These are phyloP conservation scores for Hirtodrosophila alboralis DNA, from an alignment of 2,888 invertebrate genomes.

Conservation along the genomic window DNA sequence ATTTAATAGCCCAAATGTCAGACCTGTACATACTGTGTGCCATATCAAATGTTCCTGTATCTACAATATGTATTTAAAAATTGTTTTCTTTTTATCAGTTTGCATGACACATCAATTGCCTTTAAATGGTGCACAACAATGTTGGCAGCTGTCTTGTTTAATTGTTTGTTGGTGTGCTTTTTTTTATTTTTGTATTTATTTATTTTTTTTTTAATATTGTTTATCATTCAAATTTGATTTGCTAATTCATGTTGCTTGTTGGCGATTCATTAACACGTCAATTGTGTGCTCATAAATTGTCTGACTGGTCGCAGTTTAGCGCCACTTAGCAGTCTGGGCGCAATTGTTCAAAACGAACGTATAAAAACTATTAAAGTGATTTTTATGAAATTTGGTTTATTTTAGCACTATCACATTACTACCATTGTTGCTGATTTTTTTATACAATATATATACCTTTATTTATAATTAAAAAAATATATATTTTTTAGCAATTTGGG, in stretches of 20 bases:
- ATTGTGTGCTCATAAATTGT: slow-evolving; percentile 48
- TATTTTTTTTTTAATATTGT: slow-evolving; percentile 20
- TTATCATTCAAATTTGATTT: slow-evolving; percentile 69
- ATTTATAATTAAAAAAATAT: slow-evolving; percentile 13
- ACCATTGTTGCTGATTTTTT: slow-evolving; percentile 1
- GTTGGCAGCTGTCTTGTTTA: slow-evolving; percentile 28
- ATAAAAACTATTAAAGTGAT: slow-evolving; percentile 29
- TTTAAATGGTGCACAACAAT: slow-evolving; percentile 32
- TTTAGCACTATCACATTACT: slow-evolving; percentile 11
- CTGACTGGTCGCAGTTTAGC: slow-evolving; percentile 47
- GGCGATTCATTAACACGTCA: slow-evolving; percentile 63
- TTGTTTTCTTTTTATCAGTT: slow-evolving; percentile 35
- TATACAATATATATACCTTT: too few relatives aligned
- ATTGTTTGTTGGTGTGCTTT: slow-evolving; percentile 3
- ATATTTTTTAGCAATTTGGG: slow-evolving; percentile 16
- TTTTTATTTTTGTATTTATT: slow-evolving; percentile 4
- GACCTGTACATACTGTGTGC: slow-evolving; percentile 2
- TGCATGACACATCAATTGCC: slow-evolving; percentile 43
- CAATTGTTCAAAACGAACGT: slow-evolving; percentile 34
- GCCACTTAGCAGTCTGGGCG: slow-evolving; percentile 46
- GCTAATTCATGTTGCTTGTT: slow-evolving; percentile 64
- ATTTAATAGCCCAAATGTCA: slow-evolving; percentile 28
- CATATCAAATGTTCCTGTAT: slow-evolving; percentile 21
- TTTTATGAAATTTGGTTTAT: slow-evolving; percentile 28
- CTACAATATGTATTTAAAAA: background rate